Evolutionary conservation across 2,113 vertebrate genomes (phyloP).

Genomic region (Centrocercus urophasianus): DNA sequence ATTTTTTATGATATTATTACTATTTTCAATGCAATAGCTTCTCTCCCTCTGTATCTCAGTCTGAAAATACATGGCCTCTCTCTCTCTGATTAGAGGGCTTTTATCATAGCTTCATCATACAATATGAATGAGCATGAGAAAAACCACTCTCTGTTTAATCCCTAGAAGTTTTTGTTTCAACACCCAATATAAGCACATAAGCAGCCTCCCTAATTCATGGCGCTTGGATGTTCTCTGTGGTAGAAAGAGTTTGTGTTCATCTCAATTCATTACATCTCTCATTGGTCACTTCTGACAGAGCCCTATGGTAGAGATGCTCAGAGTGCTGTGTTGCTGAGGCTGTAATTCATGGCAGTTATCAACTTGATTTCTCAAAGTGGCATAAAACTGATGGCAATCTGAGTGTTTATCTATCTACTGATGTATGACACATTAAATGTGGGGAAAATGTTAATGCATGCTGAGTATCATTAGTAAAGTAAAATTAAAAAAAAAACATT

Average conservation of each 20-base stretch:
- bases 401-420: slow-evolving; percentile 43
- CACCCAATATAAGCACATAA: neutral
- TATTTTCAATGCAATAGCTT: neutral
- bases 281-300: slow-evolving; percentile 14
- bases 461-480: slow-evolving; percentile 11
- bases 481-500: slow-evolving; percentile 41
- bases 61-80: neutral
- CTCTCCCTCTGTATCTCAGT: neutral
- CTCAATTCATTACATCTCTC: neutral
- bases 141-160: neutral
- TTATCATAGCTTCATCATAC: neutral
- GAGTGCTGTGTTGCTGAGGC: neutral
- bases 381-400: slow-evolving; percentile 54
- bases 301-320: neutral
- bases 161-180: neutral
- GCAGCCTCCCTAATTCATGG: neutral
- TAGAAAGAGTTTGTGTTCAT: neutral
- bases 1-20: no score
- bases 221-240: neutral
- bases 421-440: slow-evolving; percentile 22
- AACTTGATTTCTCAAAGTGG: slow-evolving; percentile 23
- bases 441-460: slow-evolving; percentile 33
- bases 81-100: neutral
- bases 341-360: slow-evolving; percentile 58
- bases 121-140: neutral